Conservation (phyloP, 2,113 vertebrate species). For the Hemiscyllium ocellatum region DNA sequence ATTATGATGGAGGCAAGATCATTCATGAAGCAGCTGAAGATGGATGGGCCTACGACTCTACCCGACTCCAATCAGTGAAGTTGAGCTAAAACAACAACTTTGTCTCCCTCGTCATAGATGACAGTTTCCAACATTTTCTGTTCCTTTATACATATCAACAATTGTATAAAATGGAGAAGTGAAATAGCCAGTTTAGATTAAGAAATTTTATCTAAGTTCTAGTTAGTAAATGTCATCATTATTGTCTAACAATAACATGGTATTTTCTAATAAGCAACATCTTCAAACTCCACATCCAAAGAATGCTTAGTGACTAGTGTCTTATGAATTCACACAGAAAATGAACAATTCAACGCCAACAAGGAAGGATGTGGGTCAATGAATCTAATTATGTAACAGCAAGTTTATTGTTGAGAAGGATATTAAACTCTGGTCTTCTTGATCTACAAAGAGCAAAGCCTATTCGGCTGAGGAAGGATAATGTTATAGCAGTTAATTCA, state of each 20-base stretch:
- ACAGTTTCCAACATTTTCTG: neutral
- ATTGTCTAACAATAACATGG: neutral
- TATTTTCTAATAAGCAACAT: no score
- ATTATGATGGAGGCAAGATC: no score
- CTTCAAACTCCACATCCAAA: no score
- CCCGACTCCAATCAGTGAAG: neutral
- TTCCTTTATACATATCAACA: neutral
- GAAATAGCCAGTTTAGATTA: neutral
- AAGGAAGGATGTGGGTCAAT: no score
- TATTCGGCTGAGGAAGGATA: neutral
- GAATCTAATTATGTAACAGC: no score
- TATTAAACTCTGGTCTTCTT: no score
- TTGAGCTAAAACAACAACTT: neutral
- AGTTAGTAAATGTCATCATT: neutral
- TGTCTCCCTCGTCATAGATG: neutral
- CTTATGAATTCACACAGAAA: no score
- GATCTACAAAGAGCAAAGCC: neutral
- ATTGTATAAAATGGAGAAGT: neutral
- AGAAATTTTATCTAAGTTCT: neutral
- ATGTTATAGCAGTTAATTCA: neutral
- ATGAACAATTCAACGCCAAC: no score
- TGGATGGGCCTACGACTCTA: no score
- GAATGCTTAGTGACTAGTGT: no score
- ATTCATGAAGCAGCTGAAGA: no score
- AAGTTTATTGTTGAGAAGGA: no score